Base-by-base conservation (phyloP, 2,797 vertebrate genomes). In the Esox lucius region DNA sequence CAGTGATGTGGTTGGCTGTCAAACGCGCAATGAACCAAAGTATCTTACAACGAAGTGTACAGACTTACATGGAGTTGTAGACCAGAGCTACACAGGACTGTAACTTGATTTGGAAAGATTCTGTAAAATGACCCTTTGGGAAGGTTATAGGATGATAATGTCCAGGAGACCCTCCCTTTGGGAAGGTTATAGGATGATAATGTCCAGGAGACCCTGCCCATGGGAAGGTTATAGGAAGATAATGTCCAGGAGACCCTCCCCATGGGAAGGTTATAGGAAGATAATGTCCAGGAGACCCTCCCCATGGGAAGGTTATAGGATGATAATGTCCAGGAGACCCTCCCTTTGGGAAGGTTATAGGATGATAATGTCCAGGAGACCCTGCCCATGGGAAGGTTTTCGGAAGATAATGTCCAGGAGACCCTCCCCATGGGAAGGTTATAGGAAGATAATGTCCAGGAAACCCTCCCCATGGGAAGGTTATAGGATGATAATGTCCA, bases 51-150 rank as follows among this genome's bases (percentile, higher is more conserved):
- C 42, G 12, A 9, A 46, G 42, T 12, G 33, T 42, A 42, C 8
- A 5, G 33, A 33, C 33, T 33, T 39, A 31, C 28, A 6, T 53
- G 53, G 53, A 56, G 19, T 0, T 56, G 51, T 56, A 24, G 56
- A 24, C 22, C 9, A 12, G 56, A 1, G 16, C 56, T 61, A 56
- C n/a, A 61, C 22, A 61, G 56, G 56, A 61, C 78, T 66, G 9
- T 62, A 64, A 64, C 65, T 22, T 28, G 53, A 16, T 74, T 79
- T 70, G 39, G 19, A 22, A 31, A 70, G 22, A 61, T 17, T 13
- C 2, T 61, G 22, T 56, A 11, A 11, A 61, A 61, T 61, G n/a
- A 1, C 56, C 56, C n/a, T 19, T 5, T 56, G 53, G 53, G 6
- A 11, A 56, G 19, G 53, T n/a, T 56, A 22, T 56, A 3, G n/a